Conservation (phyloP, 1,140 invertebrate genomes). For the Macrobrachium rosenbergii region DNA sequence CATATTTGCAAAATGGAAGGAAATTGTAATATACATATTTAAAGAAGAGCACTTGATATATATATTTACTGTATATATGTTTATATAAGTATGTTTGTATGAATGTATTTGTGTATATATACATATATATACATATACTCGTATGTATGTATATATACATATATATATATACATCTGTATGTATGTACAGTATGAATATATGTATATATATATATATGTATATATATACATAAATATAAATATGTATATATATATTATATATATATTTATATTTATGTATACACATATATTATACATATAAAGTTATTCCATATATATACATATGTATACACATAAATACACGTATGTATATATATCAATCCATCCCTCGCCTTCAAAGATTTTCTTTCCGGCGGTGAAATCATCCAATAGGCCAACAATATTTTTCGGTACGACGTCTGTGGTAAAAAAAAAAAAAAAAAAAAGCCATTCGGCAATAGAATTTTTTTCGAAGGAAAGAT, state of each 20-base stretch:
- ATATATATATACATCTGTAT: conserved; percentile 7
- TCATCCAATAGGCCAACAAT: too few species aligned
- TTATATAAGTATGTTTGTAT: conserved; percentile 5
- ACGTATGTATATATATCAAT: too few species aligned
- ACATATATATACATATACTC: background rate
- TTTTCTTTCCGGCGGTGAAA: too few species aligned
- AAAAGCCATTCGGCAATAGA: too few species aligned
- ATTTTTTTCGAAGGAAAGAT: too few species aligned
- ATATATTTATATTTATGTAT: conserved; percentile 2
- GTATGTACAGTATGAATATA: background rate
- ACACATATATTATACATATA: background rate
- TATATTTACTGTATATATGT: conserved; percentile 11
- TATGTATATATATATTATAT: too few species aligned
- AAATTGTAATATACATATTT: background rate
- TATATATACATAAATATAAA: conserved; percentile 5
- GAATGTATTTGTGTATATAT: background rate
- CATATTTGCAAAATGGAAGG: background rate
- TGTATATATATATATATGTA: conserved; percentile 9
- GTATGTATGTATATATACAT: too few species aligned
- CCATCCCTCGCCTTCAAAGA: too few species aligned
- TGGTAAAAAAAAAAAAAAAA: too few species aligned
- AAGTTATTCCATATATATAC: background rate
- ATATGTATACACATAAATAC: background rate
- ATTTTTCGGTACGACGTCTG: too few species aligned
- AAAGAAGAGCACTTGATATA: background rate